These are phyloP conservation scores for Clarias platycephalus DNA, from an alignment of 2,797 vertebrate genomes.

Conservation along the genomic window DNA sequence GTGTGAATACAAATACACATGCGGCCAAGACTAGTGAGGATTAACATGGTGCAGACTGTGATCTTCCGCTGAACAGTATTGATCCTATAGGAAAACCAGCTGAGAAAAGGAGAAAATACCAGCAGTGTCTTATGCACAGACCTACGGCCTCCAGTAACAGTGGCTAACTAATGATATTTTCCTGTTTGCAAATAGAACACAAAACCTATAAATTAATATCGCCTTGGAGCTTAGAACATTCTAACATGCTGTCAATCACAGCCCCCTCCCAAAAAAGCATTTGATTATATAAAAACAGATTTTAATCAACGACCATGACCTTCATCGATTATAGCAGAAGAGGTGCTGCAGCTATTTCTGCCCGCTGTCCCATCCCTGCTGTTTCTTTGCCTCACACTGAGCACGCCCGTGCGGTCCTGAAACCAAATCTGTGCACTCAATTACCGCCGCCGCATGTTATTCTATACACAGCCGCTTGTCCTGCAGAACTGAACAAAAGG, in stretches of 20 bases:
- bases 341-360: conserved; percentile 51
- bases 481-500: conserved; percentile 48
- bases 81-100: conserved; percentile 67
- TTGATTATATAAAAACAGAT: conserved; percentile 59
- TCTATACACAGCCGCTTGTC: conserved; percentile 47
- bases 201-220: conserved; percentile 13
- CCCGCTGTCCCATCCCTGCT: conserved; percentile 44
- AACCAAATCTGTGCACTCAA: conserved; percentile 53
- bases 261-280: conserved; percentile 48
- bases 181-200: conserved; percentile 1
- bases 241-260: conserved; percentile 44
- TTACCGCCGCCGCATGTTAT: conserved; percentile 52
- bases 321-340: conserved; percentile 57
- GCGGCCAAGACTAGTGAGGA: conserved; percentile 55
- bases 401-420: conserved; percentile 23
- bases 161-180: neutral
- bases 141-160: neutral
- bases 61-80: conserved; percentile 74
- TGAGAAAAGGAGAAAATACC: conserved; percentile 58
- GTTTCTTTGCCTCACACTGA: conserved; percentile 30
- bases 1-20: conserved; percentile 48
- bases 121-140: conserved; percentile 30
- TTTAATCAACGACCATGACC: conserved; percentile 62
- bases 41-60: conserved; percentile 63
- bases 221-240: conserved; percentile 41